These are phyloP conservation scores for Drosophila seguyi DNA, from an alignment of 1,140 invertebrate genomes.

Conservation along the genomic window DNA sequence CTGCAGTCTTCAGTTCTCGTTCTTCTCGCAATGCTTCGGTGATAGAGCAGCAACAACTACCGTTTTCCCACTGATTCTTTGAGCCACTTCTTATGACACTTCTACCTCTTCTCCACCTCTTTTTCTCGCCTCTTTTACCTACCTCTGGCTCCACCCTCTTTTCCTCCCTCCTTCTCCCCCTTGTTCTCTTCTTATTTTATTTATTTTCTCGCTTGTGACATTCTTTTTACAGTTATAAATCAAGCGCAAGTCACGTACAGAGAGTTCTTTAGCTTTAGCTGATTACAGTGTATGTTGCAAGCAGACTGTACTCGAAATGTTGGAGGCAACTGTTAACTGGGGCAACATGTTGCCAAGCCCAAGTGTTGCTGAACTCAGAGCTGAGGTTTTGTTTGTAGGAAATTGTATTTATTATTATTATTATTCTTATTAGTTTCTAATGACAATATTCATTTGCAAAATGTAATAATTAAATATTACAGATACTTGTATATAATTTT, in stretches of 20 bases:
- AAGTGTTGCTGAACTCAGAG: conserved; percentile 1
- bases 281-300: conserved; percentile 26
- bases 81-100: conserved; percentile 42
- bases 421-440: neutral
- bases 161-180: neutral
- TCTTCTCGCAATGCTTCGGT: conserved; percentile 30
- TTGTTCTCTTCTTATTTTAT: conserved; percentile 18
- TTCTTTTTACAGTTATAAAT: conserved; percentile 65
- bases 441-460: neutral
- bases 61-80: conserved; percentile 42
- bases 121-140: conserved; percentile 1
- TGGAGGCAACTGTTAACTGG: neutral
- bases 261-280: conserved; percentile 20
- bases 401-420: neutral
- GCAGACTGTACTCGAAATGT: conserved; percentile 15
- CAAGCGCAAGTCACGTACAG: conserved; percentile 56
- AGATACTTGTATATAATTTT: no score
- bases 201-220: conserved; percentile 49
- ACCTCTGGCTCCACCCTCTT: conserved; percentile 6
- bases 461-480: neutral
- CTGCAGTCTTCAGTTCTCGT: conserved; percentile 23
- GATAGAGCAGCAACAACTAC: conserved; percentile 43
- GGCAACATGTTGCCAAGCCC: conserved; percentile 16
- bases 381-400: neutral
- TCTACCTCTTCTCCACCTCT: conserved; percentile 15